A percentile compares a stretch with the other conserved stretches of the same genome.
phyloP scores from a whole-genome alignment of 2,797 vertebrate genomes.

The Coracias cyanogaster region DNA sequence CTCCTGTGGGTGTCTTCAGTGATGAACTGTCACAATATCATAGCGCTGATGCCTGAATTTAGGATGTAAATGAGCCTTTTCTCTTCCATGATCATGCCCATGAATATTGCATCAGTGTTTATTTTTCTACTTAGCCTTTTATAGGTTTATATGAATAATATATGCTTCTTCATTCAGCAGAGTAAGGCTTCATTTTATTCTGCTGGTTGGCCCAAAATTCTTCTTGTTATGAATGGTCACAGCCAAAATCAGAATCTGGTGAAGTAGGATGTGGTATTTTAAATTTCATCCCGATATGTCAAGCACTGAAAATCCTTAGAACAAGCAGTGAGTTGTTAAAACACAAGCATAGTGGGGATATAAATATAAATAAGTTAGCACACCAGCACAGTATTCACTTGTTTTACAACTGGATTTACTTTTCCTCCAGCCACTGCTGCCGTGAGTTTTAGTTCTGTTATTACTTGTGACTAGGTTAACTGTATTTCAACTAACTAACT shows the following conservation, averaged over 20 bases:
- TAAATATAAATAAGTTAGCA: background rate
- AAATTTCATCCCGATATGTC: background rate
- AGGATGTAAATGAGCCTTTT: background rate
- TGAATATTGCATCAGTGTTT: background rate
- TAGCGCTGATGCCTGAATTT: accelerated
- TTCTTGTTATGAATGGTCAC: background rate
- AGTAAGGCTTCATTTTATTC: background rate
- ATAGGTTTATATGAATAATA: background rate
- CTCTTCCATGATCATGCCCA: background rate
- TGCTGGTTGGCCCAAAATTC: background rate
- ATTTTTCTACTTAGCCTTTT: conserved; percentile 1
- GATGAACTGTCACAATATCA: background rate
- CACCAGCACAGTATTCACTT: background rate
- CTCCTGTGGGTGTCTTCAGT: background rate
- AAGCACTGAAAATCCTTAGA: background rate
- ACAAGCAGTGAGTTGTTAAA: background rate
- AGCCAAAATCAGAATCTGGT: background rate
- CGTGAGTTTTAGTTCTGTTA: background rate
- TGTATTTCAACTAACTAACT: background rate
- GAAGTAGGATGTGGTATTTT: background rate
- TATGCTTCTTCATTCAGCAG: background rate
- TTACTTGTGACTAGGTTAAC: background rate
- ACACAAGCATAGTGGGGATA: background rate
- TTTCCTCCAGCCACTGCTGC: background rate
- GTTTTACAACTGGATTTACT: background rate